These are phyloP conservation scores for Pteromalus puparum DNA, from an alignment of 1,140 invertebrate genomes.

Conservation along the genomic window DNA sequence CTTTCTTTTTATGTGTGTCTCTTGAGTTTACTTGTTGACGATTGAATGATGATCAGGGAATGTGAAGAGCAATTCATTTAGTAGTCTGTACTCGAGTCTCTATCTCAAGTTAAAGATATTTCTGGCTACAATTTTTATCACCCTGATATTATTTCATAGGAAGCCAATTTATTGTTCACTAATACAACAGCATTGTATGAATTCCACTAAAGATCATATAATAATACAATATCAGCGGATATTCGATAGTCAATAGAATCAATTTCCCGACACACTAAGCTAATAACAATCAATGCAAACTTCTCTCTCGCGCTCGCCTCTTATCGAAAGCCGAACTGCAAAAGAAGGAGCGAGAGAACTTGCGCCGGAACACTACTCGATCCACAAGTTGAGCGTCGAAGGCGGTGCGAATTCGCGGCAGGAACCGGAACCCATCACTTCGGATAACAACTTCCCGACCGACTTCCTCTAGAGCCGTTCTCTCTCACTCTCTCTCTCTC, in stretches of 20 bases:
- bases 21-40: background rate
- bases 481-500: no score
- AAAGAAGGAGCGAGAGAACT: background rate
- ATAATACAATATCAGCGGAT: no score
- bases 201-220: no score
- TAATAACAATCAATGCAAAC: background rate
- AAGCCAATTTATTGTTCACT: no score
- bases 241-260: background rate
- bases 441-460: constrained; percentile 50
- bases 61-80: no score
- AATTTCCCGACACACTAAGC: background rate
- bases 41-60: no score
- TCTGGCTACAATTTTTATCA: no score
- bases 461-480: constrained; percentile 40
- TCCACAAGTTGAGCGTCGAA: background rate
- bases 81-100: no score
- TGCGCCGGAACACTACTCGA: background rate
- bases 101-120: no score
- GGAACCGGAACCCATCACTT: constrained; percentile 58
- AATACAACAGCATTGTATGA: no score
- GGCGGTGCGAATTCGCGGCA: background rate
- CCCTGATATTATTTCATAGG: no score
- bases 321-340: background rate
- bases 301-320: background rate
- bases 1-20: background rate